Evolutionary conservation across 2,113 vertebrate genomes (phyloP), one percentile per base, ranked within the genome.

Genomic region (Eupsittula cactorum): DNA sequence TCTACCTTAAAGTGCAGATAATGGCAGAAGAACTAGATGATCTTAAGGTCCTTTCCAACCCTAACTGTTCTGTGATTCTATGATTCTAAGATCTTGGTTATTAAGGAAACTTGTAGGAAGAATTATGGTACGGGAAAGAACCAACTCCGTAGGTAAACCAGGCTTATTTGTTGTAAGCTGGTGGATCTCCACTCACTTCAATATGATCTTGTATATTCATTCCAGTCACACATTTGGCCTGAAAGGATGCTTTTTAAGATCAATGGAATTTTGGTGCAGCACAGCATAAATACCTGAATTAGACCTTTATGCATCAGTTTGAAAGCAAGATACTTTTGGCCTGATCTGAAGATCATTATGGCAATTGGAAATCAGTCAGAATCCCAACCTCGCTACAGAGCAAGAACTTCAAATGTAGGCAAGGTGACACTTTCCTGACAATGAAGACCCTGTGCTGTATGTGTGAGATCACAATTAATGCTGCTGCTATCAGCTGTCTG

Each of bases 371-470:
- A 31, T 28, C 41, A 75, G n/a, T 75, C 49, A 82, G 52, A 46
- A 50, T 90, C 44, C n/a, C 71, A 88, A 16, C 6, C 20, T 57
- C 53, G 59, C 15, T 27, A 42, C 2, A 3, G 37, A 74, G 64
- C 29, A 69, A 78, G 53, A 74, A 14, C 53, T 69, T 85, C 63
- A 80, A 60, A 24, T 23, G 5, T 12, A 52, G 69, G 35, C 57
- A 82, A 82, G 39, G 69, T 59, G 73, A 25, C 49, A 63, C 3
- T 55, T 76, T 71, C 57, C 82, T 92, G 71, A 46, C 52, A 68
- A 28, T 0, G 1, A 55, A 71, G 33, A 53, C 28, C 24, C 44
- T 62, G 8, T 0, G 0, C 44, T 83, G 35, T 28, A 11, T 9
- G 10, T 53, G 18, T 57, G 53, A 80, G 35, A 44, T 31, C 18